A percentile compares a stretch with the other conserved stretches of the same genome.
Evolutionary conservation across 2,113 vertebrate genomes (phyloP).

Genomic region (Electrona antarctica): DNA sequence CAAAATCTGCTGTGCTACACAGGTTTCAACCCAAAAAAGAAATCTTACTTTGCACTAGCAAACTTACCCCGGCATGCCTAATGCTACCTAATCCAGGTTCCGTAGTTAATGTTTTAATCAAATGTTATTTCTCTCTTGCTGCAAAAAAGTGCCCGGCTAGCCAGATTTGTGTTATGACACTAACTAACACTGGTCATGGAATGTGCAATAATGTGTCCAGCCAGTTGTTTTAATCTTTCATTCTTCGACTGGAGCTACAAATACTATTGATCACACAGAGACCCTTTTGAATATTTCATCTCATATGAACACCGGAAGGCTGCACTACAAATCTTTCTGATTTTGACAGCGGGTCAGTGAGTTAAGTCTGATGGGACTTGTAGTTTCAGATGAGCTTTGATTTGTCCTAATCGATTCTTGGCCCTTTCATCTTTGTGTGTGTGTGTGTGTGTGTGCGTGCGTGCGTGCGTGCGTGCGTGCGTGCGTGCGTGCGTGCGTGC

Average conservation of each 20-base stretch:
- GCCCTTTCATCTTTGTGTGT: constrained; percentile 68
- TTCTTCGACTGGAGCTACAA: constrained; percentile 27
- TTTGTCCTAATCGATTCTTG: constrained; percentile 69
- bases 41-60: neutral
- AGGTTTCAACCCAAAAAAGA: neutral
- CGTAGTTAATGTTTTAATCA: neutral
- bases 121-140: neutral
- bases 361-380: constrained; percentile 66
- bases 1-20: neutral
- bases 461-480: too few relatives aligned
- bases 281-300: constrained; percentile 69
- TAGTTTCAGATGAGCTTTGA: constrained; percentile 70
- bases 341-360: constrained; percentile 64
- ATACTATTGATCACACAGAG: constrained; percentile 58
- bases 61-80: neutral
- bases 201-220: neutral
- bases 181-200: neutral
- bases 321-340: constrained; percentile 67
- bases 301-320: constrained; percentile 61
- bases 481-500: too few relatives aligned
- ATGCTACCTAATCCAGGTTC: neutral
- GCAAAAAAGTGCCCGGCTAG: neutral
- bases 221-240: constrained; percentile 12
- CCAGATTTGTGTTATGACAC: neutral
- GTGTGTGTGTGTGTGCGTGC: neutral